Percentiles rank a stretch among this genome's conserved stretches.
Evolutionary conservation across 2,113 vertebrate genomes (phyloP).

Genomic region (Nanger granti): DNA sequence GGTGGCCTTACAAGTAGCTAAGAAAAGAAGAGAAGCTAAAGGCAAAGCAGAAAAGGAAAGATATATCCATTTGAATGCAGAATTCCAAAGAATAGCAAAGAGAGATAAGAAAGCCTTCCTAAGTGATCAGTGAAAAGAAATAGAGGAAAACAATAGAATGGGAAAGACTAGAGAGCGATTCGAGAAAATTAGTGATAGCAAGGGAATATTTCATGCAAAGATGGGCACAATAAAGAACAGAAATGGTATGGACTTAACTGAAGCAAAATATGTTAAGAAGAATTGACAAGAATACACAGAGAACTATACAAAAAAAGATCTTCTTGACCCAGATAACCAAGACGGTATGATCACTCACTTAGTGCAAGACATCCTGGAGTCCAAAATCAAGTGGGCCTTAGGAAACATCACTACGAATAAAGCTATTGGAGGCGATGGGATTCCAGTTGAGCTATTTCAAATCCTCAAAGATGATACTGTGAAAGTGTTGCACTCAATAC

Average conservation of each 20-base stretch:
- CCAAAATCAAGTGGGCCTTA: not conserved
- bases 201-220: not conserved
- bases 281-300: not conserved
- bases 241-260: not conserved
- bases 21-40: not conserved
- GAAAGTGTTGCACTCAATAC: not conserved
- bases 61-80: not conserved
- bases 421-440: not conserved
- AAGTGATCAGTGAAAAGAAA: not conserved
- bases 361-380: not conserved
- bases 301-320: not conserved
- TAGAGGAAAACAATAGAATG: not conserved
- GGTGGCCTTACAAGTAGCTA: not conserved
- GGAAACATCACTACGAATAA: not conserved
- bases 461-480: not conserved
- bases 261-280: not conserved
- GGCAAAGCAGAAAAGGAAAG: not conserved
- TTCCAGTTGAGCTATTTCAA: not conserved
- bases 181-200: accelerated
- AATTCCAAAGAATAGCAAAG: not conserved
- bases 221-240: not conserved
- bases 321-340: not conserved
- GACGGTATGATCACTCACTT: not conserved
- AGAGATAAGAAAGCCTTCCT: not conserved
- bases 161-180: not conserved